Base-by-base conservation (phyloP, 1,140 invertebrate genomes). In the Procambarus virginalis region DNA sequence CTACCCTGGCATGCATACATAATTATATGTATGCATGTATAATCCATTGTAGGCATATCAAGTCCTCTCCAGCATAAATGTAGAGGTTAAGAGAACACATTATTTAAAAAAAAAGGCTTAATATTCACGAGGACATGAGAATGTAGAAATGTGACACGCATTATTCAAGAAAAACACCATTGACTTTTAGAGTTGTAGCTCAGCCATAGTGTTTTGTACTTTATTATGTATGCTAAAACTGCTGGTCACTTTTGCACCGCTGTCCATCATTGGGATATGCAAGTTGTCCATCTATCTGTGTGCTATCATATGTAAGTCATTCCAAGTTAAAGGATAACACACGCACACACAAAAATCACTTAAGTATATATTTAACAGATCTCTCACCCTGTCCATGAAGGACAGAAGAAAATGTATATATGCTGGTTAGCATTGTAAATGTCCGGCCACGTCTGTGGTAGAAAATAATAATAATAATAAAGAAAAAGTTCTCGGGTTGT, bases 301-400 rank as follows among this genome's bases (percentile, higher is more conserved):
- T 90, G 89, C 89, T 90, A 85, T 90, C 89, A 85, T 90, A 90
- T 90, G 82, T 84, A 90, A 90, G 83, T 90, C 89, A 90, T 90
- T 90, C 89, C 89, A 90, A 68, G 83, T 85, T 85, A 90, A 90
- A 85, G 89, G 89, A 89, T 89, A 89, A 89, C 87, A 89, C 80
- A 58, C n/a, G n/a, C n/a, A n/a, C n/a, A n/a, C n/a, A n/a, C n/a
- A n/a, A n/a, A n/a, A n/a, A n/a, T n/a, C n/a, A n/a, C n/a, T n/a
- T n/a, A n/a, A n/a, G n/a, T n/a, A n/a, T n/a, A n/a, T n/a, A n/a
- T n/a, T n/a, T n/a, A n/a, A n/a, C n/a, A n/a, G n/a, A n/a, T n/a
- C n/a, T n/a, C n/a, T n/a, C n/a, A n/a, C n/a, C n/a, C n/a, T n/a
- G n/a, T n/a, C n/a, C n/a, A n/a, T n/a, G n/a, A n/a, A n/a, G n/a